Conservation (phyloP, 1,140 invertebrate genomes). For the Subanguina moxae region DNA sequence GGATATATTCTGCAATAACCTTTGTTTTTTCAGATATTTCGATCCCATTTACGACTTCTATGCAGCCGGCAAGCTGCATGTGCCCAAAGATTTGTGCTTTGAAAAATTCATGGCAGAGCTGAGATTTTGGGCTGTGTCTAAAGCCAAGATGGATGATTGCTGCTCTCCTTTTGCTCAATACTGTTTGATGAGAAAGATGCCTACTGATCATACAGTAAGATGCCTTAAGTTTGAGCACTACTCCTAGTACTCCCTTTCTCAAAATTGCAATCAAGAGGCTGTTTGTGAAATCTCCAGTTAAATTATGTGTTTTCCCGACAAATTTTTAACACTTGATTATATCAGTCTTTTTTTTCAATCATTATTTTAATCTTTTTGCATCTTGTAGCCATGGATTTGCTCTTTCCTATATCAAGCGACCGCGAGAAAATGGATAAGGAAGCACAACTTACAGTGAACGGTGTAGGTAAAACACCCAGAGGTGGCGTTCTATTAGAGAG, state of each 20-base stretch:
- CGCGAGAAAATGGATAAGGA: too few species aligned
- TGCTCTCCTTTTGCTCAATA: conserved; percentile 58
- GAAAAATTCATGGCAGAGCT: conserved; percentile 59
- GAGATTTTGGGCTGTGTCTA: conserved; percentile 57
- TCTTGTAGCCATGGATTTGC: neutral
- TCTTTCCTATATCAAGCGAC: too few species aligned
- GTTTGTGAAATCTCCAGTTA: too few species aligned
- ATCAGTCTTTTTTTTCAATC: neutral
- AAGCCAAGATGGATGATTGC: conserved; percentile 58
- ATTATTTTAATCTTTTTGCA: neutral
- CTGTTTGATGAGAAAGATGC: conserved; percentile 41
- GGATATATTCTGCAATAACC: too few species aligned
- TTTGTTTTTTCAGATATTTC: conserved; percentile 52
- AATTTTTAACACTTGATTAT: too few species aligned
- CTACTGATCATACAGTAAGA: conserved; percentile 33
- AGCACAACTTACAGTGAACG: too few species aligned
- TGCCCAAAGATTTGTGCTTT: conserved; percentile 58
- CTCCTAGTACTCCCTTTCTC: too few species aligned
- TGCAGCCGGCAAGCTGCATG: conserved; percentile 58
- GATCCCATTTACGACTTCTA: conserved; percentile 59
- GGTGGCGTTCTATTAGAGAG: too few species aligned
- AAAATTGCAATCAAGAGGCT: too few species aligned
- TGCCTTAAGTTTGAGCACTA: neutral
- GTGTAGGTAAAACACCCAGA: too few species aligned
- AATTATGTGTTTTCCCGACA: too few species aligned